Conservation (phyloP, 2,888 invertebrate species). For the Andrena fulva region DNA sequence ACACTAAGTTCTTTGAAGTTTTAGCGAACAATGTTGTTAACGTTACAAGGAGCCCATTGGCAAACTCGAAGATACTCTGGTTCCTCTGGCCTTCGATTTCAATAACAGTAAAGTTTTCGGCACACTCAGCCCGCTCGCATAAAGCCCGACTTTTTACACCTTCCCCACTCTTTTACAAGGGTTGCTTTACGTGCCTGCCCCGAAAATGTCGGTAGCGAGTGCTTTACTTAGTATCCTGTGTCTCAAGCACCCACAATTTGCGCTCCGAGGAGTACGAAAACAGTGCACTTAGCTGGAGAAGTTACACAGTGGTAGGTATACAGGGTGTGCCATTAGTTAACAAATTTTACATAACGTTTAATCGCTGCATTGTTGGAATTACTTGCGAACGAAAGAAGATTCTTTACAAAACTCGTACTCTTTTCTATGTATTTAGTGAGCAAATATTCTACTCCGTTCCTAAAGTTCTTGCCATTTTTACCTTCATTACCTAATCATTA, state of each 20-base stretch:
- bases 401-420: not conserved
- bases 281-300: conserved; percentile 65
- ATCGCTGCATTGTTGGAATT: not conserved
- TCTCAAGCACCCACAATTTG: conserved; percentile 74
- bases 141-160: conserved; percentile 50
- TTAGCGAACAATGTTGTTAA: not conserved
- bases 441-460: not conserved
- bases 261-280: conserved; percentile 66
- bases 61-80: not conserved
- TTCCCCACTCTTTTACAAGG: conserved; percentile 67
- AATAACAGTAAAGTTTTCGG: conserved; percentile 43
- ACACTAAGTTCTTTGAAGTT: not conserved
- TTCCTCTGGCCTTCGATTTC: conserved; percentile 38
- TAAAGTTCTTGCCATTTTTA: not conserved
- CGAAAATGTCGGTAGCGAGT: conserved; percentile 70
- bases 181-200: conserved; percentile 65
- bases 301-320: conserved; percentile 23
- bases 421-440: not conserved
- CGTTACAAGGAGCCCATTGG: not conserved
- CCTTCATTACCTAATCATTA: not conserved
- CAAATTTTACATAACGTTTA: not conserved
- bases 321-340: conserved; percentile 14
- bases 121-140: conserved; percentile 5
- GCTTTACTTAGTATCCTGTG: conserved; percentile 71
- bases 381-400: not conserved